phyloP scores from a whole-genome alignment of 1,140 invertebrate genomes.

The Zaprionus taronus region DNA sequence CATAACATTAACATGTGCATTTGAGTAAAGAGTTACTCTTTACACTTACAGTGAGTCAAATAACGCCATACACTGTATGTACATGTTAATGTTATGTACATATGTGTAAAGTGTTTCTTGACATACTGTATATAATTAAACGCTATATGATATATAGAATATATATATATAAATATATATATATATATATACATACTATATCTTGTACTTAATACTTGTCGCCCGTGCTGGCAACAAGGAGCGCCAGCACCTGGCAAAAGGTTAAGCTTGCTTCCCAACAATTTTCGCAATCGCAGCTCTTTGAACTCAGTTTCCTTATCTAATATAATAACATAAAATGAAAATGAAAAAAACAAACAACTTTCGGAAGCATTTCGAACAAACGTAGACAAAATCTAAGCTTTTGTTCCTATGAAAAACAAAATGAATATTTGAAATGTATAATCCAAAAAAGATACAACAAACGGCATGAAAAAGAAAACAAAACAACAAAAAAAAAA shows the following conservation, averaged over 20 bases:
- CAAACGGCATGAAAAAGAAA: conserved; percentile 4
- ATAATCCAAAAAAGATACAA: conserved; percentile 60
- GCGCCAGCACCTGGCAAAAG: conserved; percentile 57
- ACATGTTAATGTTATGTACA: too few species aligned
- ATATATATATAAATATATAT: conserved; percentile 38
- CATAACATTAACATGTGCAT: too few species aligned
- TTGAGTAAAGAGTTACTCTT: too few species aligned
- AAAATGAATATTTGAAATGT: conserved; percentile 66
- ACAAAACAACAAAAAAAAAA: conserved; percentile 10
- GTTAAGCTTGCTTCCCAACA: conserved; percentile 62
- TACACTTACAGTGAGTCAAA: too few species aligned
- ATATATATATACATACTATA: conserved; percentile 39
- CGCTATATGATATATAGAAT: conserved; percentile 35
- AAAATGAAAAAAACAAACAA: conserved; percentile 15
- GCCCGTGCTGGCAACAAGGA: conserved; percentile 71
- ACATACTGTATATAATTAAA: conserved; percentile 26
- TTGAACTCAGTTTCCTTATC: conserved; percentile 77
- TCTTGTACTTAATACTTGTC: conserved; percentile 46
- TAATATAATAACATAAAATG: conserved; percentile 36
- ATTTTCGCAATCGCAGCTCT: conserved; percentile 67
- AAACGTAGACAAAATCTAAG: conserved; percentile 55
- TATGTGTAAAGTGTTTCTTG: too few species aligned
- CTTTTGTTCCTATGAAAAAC: conserved; percentile 72
- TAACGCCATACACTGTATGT: too few species aligned
- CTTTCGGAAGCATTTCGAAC: conserved; percentile 49